A percentile compares a stretch with the other conserved stretches of the same genome.
These are phyloP conservation scores for Anagyrus pseudococci DNA, from an alignment of 2,888 invertebrate species.

Conservation along the genomic window DNA sequence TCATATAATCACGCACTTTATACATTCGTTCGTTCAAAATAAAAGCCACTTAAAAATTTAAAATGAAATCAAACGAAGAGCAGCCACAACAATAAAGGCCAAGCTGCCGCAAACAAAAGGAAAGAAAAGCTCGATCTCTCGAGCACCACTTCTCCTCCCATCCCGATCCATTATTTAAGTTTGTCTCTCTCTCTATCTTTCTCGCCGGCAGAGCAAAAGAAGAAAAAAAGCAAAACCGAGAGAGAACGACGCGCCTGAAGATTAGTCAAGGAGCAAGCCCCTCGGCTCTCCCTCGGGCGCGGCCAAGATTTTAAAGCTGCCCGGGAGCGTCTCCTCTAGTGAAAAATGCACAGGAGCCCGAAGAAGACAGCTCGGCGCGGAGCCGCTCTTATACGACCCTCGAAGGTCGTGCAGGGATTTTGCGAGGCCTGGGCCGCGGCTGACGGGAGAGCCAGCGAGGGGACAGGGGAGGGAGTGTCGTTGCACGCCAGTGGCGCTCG, in stretches of 20 bases:
- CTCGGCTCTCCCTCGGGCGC: neutral
- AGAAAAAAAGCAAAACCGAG: too few species aligned
- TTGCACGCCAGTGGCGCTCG: neutral
- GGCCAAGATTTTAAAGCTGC: slow-evolving; percentile 8
- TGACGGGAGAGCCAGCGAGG: slow-evolving; percentile 3
- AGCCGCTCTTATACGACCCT: neutral
- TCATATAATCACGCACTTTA: too few species aligned
- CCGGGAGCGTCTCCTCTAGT: neutral
- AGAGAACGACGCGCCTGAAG: too few species aligned
- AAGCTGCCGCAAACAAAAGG: too few species aligned
- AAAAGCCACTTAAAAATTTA: too few species aligned
- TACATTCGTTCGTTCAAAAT: too few species aligned
- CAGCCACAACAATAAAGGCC: too few species aligned
- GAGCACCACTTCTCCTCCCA: neutral
- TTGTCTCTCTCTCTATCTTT: neutral
- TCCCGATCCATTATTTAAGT: slow-evolving; percentile 14
- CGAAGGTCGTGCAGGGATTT: neutral
- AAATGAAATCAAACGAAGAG: too few species aligned
- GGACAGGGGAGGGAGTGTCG: neutral
- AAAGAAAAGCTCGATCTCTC: too few species aligned
- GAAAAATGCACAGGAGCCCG: slow-evolving; percentile 10
- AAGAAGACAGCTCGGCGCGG: too few species aligned
- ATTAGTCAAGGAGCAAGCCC: neutral
- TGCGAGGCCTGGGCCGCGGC: too few species aligned
- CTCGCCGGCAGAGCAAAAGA: too few species aligned